These are phyloP conservation scores for Coelinius sp. DNA, from an alignment of 2,888 invertebrate genomes.

Conservation along the genomic window DNA sequence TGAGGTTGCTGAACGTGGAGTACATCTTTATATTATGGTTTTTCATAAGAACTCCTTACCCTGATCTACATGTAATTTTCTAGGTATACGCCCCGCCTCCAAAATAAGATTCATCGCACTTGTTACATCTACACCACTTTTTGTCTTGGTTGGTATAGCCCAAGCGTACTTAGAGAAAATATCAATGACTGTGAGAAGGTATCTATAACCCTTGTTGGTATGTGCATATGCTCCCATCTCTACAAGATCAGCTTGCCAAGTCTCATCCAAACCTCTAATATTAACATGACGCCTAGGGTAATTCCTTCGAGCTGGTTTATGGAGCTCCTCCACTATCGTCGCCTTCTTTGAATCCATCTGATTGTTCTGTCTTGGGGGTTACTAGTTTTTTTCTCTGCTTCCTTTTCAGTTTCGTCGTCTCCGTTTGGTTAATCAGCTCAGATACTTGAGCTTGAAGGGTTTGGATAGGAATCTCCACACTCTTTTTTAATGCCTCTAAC, in stretches of 20 bases:
- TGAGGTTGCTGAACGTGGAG: no score
- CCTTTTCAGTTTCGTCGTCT: neutral
- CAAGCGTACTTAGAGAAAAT: no score
- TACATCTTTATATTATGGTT: no score
- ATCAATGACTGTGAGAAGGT: constrained; percentile 64
- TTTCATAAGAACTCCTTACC: no score
- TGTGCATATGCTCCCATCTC: constrained; percentile 53
- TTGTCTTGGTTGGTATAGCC: no score
- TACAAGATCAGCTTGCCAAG: constrained; percentile 66
- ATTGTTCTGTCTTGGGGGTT: neutral
- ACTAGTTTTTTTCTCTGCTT: neutral
- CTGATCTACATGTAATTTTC: constrained; percentile 40
- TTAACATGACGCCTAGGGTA: constrained; percentile 57
- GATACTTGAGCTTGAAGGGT: neutral
- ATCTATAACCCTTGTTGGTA: constrained; percentile 48
- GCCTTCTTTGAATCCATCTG: neutral
- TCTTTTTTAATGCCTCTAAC: neutral
- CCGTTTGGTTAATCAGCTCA: neutral
- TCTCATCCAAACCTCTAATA: constrained; percentile 63
- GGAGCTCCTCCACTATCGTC: constrained; percentile 52
- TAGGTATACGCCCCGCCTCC: constrained; percentile 33
- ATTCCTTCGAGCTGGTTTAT: no score
- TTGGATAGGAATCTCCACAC: neutral
- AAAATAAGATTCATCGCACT: constrained; percentile 48
- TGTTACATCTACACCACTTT: no score